Evolutionary conservation across 2,797 vertebrate species (phyloP).

Genomic region (Enteromius viviparus): DNA sequence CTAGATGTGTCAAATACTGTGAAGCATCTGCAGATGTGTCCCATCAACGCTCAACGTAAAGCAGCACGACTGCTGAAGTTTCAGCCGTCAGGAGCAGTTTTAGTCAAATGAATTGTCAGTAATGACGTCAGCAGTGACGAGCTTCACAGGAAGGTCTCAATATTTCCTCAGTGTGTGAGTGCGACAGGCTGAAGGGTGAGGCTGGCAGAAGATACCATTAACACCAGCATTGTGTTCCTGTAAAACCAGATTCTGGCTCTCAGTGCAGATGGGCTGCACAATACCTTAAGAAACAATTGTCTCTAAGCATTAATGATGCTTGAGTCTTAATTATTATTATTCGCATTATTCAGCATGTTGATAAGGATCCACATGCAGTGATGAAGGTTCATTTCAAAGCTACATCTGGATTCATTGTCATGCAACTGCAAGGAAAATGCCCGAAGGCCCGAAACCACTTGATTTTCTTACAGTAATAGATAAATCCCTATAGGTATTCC

Average conservation of each 20-base stretch:
- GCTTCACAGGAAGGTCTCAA: constrained; percentile 1
- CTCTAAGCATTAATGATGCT: background rate
- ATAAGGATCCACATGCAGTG: background rate
- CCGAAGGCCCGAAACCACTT: background rate
- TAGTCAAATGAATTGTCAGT: background rate
- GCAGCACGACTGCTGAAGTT: background rate
- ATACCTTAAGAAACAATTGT: background rate
- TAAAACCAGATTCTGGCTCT: background rate
- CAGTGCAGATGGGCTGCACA: background rate
- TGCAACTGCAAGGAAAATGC: background rate
- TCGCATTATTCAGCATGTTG: constrained; percentile 3
- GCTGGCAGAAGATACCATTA: background rate
- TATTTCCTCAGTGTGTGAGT: background rate
- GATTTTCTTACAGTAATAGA: background rate
- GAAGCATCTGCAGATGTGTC: background rate
- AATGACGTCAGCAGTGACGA: constrained; percentile 20
- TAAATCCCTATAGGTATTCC: background rate
- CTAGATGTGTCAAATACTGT: background rate
- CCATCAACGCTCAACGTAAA: background rate
- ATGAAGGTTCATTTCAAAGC: background rate
- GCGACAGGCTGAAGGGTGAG: constrained; percentile 17
- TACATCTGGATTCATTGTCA: background rate
- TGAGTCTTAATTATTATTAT: background rate
- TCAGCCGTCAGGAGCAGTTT: background rate
- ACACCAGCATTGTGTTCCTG: background rate